Evolutionary conservation across 2,888 invertebrate genomes (phyloP).

Genomic region (Chydorus sphaericus): DNA sequence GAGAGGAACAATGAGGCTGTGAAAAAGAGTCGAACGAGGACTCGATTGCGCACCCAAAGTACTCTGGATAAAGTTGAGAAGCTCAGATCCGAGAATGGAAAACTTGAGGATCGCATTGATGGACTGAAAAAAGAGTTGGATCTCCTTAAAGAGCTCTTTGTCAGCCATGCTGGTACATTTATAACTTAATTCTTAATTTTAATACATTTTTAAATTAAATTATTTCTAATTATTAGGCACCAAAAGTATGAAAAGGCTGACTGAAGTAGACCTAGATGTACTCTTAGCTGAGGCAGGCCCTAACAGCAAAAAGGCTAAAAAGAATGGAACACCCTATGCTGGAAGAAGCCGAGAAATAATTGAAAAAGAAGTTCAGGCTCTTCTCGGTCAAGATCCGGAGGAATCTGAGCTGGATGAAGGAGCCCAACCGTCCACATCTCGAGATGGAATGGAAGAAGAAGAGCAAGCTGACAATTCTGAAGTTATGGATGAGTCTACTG

Average conservation of each 20-base stretch:
- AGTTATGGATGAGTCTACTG: neutral
- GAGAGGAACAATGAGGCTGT: slow-evolving; percentile 73
- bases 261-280: slow-evolving; percentile 2
- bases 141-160: slow-evolving; percentile 62
- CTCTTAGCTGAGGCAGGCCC: neutral
- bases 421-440: neutral
- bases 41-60: slow-evolving; percentile 49
- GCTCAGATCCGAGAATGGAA: slow-evolving; percentile 60
- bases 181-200: neutral
- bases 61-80: slow-evolving; percentile 58
- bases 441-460: no score
- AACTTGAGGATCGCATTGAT: slow-evolving; percentile 63
- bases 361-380: slow-evolving; percentile 1
- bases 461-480: neutral
- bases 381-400: neutral
- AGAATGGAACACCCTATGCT: neutral
- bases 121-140: slow-evolving; percentile 63
- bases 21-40: slow-evolving; percentile 61
- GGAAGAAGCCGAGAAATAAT: slow-evolving; percentile 4
- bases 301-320: neutral
- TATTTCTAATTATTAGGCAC: neutral
- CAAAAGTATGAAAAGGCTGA: slow-evolving; percentile 7
- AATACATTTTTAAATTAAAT: neutral
- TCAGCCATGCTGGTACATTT: slow-evolving; percentile 54
- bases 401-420: neutral